Base-by-base conservation (phyloP, 2,113 vertebrate genomes). In the Poeciliopsis turrubarensis region DNA sequence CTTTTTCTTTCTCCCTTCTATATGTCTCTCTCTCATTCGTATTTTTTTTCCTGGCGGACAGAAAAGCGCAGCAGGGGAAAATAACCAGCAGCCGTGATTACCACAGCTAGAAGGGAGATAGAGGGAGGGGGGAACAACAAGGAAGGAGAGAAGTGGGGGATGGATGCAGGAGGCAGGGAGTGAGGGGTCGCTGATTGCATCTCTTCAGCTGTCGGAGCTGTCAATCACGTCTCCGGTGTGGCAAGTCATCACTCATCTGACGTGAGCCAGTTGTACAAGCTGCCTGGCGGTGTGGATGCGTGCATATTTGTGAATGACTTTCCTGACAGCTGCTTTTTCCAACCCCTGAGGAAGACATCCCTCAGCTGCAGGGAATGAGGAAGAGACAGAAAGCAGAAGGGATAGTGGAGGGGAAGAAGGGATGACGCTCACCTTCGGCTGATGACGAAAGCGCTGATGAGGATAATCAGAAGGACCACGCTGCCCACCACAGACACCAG, bases 401-500 rank as follows among this genome's bases (percentile, higher is more conserved):
- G 74, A 69, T 25, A 29, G 67, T 6, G 44, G 72, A 44, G 3
- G 39, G 3, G 39, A 12, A n/a, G 27, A 68, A 12, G 12, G 39
- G 69, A 29, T 2, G 31, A 41, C 5, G 66, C 96, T 96, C 94
- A 99, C 98, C 97, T 98, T 89, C 96, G 96, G 89, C 96, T 98
- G 95, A 99, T 97, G 93, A 98, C 95, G 91, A 99, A 98, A 54
- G 96, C 96, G 2, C 96, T 96, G 79, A 97, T 96, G 92, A 99
- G 96, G 92, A 98, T 98, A 93, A 99, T 94, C 91, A 99, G 95
- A 1, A 99, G 95, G 76, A 98, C 97, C 89, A 97, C 95, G 57
- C 97, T 97, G 90, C 97, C 96, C 2, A 97, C 96, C 85, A 98
- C 98, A 0, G 97, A 98, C 81, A 99, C 96, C 91, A 99, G 94